Evolutionary conservation across 2,797 vertebrate genomes (phyloP).

Genomic region (Hippocampus kuda): DNA sequence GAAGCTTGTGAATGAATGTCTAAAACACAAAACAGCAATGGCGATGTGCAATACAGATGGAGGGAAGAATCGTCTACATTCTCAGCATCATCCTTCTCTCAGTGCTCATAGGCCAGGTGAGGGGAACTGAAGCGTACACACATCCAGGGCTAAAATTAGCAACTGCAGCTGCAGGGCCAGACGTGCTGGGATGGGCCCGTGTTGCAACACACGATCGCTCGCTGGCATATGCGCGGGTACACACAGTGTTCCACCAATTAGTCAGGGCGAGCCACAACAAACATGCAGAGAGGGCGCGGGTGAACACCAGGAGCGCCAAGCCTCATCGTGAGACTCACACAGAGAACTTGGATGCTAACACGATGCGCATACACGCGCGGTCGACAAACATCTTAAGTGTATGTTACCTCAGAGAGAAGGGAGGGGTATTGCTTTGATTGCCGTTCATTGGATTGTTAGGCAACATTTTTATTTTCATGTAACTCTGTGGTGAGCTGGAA

Average conservation of each 20-base stretch:
- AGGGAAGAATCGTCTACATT: conserved; percentile 22
- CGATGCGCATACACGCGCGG: conserved; percentile 15
- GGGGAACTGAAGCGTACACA: conserved; percentile 58
- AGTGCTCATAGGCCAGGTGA: conserved; percentile 43
- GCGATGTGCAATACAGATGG: neutral
- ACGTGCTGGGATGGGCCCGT: conserved; percentile 50
- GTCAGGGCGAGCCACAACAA: conserved; percentile 29
- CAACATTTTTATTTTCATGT: too few species aligned
- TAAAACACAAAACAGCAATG: neutral
- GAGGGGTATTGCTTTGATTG: neutral
- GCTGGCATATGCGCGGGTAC: conserved; percentile 3
- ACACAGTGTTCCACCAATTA: conserved; percentile 33
- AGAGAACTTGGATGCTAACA: conserved; percentile 33
- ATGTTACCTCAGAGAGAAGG: neutral
- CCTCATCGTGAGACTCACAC: conserved; percentile 17
- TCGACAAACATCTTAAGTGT: neutral
- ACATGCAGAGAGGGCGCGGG: conserved; percentile 30
- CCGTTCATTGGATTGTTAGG: too few species aligned
- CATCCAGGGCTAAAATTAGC: conserved; percentile 64
- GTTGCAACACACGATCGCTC: conserved; percentile 16
- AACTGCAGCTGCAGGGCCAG: conserved; percentile 64
- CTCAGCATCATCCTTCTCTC: conserved; percentile 33
- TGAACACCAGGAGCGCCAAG: conserved; percentile 33
- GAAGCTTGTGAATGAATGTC: neutral
- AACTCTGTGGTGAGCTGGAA: too few species aligned